Conservation (phyloP, 2,113 vertebrate genomes). For the Thunnus maccoyii region DNA sequence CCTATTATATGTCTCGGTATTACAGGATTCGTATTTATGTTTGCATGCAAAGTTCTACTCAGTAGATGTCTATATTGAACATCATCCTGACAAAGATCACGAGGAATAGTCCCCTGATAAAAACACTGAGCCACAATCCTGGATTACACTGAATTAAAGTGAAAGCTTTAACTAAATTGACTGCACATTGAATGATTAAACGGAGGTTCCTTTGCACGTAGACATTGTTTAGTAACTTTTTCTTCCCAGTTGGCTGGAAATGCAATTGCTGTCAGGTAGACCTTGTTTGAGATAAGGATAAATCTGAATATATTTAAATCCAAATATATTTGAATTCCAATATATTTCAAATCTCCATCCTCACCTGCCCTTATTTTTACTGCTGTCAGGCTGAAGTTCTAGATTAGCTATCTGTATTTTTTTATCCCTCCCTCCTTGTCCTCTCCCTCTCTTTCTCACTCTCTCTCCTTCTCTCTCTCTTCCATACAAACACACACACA, state of each 20-base stretch:
- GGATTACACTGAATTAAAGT: constrained; percentile 30
- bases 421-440: not conserved
- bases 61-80: constrained; percentile 2
- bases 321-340: constrained; percentile 38
- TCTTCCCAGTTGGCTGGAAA: constrained; percentile 13
- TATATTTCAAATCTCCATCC: constrained; percentile 54
- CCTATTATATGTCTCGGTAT: not conserved
- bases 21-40: not conserved
- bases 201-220: not conserved
- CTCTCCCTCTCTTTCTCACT: not conserved
- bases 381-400: constrained; percentile 47
- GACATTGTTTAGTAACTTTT: constrained; percentile 11
- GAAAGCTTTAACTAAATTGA: constrained; percentile 1
- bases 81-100: not conserved
- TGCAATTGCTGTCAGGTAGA: constrained; percentile 15
- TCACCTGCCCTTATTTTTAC: constrained; percentile 35
- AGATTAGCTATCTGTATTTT: constrained; percentile 58
- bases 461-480: not conserved
- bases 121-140: not conserved
- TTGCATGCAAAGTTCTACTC: not conserved
- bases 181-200: not conserved
- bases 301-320: constrained; percentile 64
- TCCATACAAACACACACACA: constrained; percentile 1
- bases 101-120: constrained; percentile 6
- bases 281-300: constrained; percentile 28